Conservation (phyloP, 2,888 invertebrate species). For the Acronicta psi region DNA sequence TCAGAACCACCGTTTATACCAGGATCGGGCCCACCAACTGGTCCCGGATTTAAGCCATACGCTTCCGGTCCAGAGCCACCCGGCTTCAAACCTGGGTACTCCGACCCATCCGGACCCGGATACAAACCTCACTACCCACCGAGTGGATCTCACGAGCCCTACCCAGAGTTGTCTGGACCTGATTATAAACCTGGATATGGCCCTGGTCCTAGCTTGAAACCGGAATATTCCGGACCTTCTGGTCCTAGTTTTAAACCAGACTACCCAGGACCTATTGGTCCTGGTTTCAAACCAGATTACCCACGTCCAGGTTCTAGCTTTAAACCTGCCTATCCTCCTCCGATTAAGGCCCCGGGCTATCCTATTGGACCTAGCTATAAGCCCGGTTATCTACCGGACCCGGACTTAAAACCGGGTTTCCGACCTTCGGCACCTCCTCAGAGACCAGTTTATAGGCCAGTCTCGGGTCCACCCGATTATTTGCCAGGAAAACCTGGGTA, state of each 20-base stretch:
- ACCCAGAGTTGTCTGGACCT: slow-evolving; percentile 57
- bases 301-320: slow-evolving; percentile 4
- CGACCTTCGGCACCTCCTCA: slow-evolving; percentile 31
- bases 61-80: slow-evolving; percentile 39
- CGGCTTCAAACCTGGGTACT: slow-evolving; percentile 30
- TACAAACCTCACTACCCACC: slow-evolving; percentile 58
- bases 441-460: slow-evolving; percentile 52
- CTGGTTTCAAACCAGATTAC: slow-evolving; percentile 34
- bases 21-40: slow-evolving; percentile 64
- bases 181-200: slow-evolving; percentile 60
- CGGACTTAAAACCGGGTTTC: slow-evolving; percentile 40
- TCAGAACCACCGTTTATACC: slow-evolving; percentile 68
- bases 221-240: slow-evolving; percentile 44
- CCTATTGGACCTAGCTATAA: slow-evolving; percentile 10
- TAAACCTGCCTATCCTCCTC: slow-evolving; percentile 21
- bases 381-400: slow-evolving; percentile 35
- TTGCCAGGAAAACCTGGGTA: slow-evolving; percentile 45
- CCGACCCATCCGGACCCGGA: slow-evolving; percentile 53
- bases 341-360: neutral
- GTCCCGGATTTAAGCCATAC: slow-evolving; percentile 57
- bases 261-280: slow-evolving; percentile 16
- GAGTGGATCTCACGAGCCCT: slow-evolving; percentile 38
- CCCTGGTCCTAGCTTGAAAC: slow-evolving; percentile 59
- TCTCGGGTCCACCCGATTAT: slow-evolving; percentile 36
- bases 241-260: slow-evolving; percentile 43